These are phyloP conservation scores for Lagopus leucura DNA, from an alignment of 2,113 vertebrate species.

Conservation along the genomic window DNA sequence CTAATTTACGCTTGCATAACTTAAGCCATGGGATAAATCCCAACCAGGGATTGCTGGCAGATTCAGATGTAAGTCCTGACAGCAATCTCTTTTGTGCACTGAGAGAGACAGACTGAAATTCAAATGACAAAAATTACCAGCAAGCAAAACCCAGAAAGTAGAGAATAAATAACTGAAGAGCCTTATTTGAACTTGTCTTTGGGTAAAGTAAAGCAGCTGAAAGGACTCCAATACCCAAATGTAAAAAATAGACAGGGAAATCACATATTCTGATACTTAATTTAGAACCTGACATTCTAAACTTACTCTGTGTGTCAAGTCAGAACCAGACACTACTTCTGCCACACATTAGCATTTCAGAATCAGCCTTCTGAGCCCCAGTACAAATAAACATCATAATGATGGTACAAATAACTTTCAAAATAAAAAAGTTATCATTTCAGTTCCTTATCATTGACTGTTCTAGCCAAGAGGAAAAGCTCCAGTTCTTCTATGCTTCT, in stretches of 20 bases:
- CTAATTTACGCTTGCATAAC: not conserved
- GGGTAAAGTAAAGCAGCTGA: constrained; percentile 42
- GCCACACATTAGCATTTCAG: not conserved
- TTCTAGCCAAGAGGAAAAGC: not conserved
- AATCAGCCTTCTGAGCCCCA: not conserved
- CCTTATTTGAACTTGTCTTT: constrained; percentile 22
- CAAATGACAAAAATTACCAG: not conserved
- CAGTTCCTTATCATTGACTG: not conserved
- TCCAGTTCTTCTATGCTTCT: not conserved
- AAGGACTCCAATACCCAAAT: not conserved
- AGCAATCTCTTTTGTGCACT: not conserved
- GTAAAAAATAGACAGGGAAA: constrained; percentile 55
- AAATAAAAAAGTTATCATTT: not conserved
- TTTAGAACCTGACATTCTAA: constrained; percentile 57
- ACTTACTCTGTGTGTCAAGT: constrained; percentile 1
- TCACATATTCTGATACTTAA: constrained; percentile 50
- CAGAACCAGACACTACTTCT: constrained; percentile 2
- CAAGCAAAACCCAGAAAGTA: not conserved
- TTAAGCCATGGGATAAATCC: not conserved
- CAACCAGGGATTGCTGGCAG: not conserved
- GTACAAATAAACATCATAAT: not conserved
- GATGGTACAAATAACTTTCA: not conserved
- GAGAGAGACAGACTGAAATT: not conserved
- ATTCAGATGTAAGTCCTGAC: not conserved
- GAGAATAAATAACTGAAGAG: not conserved